Base-by-base conservation (phyloP, 1,140 invertebrate species). In the Drosophila rufa region DNA sequence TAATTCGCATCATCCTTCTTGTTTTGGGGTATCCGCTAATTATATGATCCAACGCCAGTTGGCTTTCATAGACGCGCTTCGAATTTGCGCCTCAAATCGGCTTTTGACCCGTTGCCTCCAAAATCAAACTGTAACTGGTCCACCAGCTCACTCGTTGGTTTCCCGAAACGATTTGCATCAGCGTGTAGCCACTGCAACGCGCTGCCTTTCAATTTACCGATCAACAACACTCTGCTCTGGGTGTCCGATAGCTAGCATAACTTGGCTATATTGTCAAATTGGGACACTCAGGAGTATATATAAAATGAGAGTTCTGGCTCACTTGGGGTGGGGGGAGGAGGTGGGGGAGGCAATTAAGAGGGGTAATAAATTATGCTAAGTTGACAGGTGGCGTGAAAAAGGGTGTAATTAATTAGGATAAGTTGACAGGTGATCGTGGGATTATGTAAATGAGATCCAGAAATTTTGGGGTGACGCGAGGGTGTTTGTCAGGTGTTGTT, bases 121-220 rank as follows among this genome's bases (percentile, higher is more conserved):
- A 56, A 56, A 15, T 19, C 53, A 14, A 53, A 6, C 6, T 14
- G 11, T 17, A 56, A 38, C 30, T 56, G 14, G 9, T 15, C 15
- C 7, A 25, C n/a, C 33, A 56, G 27, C 53, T 56, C 33, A 40
- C 48, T 33, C 8, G 27, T 51, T 8, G 33, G 14, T 9, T 38
- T n/a, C 15, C 19, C 17, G 15, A 56, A 22, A 1, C 33, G 51
- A 4, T 17, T 33, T 38, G 27, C 9, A 36, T 33, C 27, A 1
- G 51, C 33, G 11, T 55, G 51, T 12, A 55, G 27, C 17, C 11
- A 53, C 50, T 53, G n/a, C n/a, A 53, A 36, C 8, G 30, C 50
- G n/a, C 17, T 56, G 33, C 7, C 33, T 40, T 56, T 40, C 4
- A 14, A 2, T 2, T 36, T 36, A 5, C 50, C 11, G 1, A 19